phyloP scores from a whole-genome alignment of 2,113 vertebrate species.

The Mus pahari region DNA sequence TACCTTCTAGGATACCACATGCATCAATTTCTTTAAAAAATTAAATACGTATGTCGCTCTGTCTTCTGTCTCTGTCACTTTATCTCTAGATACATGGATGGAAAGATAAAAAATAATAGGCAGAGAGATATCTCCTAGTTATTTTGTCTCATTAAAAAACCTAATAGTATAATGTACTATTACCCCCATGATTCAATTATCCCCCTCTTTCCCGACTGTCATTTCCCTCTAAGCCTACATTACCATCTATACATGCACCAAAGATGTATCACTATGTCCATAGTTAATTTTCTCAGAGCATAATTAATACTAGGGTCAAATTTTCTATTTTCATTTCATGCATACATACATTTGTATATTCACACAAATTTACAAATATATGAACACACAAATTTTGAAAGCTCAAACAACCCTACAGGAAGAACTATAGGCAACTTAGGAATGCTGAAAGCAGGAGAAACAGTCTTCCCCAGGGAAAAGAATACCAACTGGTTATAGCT shows the following conservation, averaged over 20 bases:
- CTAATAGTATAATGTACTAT: no score
- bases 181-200: background rate
- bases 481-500: background rate
- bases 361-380: background rate
- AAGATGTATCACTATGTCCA: background rate
- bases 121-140: background rate
- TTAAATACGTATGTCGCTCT: background rate
- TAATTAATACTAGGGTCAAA: background rate
- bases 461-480: background rate
- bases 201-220: background rate
- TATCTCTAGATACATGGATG: background rate
- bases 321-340: conserved; percentile 1
- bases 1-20: background rate
- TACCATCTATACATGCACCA: background rate
- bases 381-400: background rate
- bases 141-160: background rate
- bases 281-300: background rate
- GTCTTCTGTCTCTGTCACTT: background rate
- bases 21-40: background rate
- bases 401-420: background rate
- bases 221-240: background rate
- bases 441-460: background rate
- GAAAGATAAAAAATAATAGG: background rate
- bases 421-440: background rate
- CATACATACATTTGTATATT: background rate